These are phyloP conservation scores for Malacoraja senta DNA, from an alignment of 2,797 vertebrate genomes.

Conservation along the genomic window DNA sequence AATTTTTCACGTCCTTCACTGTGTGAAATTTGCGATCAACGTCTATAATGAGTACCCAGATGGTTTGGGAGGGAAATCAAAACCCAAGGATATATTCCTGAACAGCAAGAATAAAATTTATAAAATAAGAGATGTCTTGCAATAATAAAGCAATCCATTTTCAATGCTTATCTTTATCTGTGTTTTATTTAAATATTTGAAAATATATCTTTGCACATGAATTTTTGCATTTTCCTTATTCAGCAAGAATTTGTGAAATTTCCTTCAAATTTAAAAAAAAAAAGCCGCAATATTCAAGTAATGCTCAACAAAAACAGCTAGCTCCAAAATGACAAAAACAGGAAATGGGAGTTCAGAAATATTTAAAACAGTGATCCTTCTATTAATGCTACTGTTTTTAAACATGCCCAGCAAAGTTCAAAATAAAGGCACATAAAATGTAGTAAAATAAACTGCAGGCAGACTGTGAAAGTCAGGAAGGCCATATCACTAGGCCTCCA, in stretches of 20 bases:
- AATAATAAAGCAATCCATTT: not conserved
- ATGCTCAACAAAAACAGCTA: not conserved
- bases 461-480: not conserved
- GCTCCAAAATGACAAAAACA: not conserved
- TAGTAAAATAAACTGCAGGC: not conserved
- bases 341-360: not conserved
- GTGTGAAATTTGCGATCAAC: not conserved
- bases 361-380: not conserved
- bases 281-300: not conserved
- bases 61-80: not conserved
- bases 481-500: not conserved
- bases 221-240: conserved; percentile 5
- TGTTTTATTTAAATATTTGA: not conserved
- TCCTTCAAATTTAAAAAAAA: not conserved
- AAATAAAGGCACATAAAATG: not conserved
- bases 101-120: not conserved
- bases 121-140: not conserved
- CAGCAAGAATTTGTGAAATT: not conserved
- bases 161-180: not conserved
- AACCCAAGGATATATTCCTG: not conserved
- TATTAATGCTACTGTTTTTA: not conserved
- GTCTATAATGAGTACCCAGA: not conserved
- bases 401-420: not conserved
- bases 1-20: not conserved
- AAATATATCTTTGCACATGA: not conserved